Percentiles rank a stretch among this genome's conserved stretches.
Evolutionary conservation across 2,113 vertebrate species (phyloP).

Genomic region (Xenotilapia leptura): DNA sequence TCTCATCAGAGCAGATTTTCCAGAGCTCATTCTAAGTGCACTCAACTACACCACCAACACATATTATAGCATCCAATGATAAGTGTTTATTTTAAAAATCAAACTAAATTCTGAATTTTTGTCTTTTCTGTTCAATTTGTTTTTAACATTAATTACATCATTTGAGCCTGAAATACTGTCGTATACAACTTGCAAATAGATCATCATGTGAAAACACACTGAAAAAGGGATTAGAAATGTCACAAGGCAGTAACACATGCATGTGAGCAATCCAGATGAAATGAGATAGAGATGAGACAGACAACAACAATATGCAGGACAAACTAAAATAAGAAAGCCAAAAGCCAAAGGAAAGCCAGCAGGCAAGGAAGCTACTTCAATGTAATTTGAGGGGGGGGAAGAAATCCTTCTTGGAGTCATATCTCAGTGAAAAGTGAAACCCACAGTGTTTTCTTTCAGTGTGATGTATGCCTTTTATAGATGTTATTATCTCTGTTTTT

Average conservation of each 20-base stretch:
- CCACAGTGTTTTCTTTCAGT: background rate
- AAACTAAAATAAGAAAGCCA: background rate
- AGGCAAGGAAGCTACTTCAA: background rate
- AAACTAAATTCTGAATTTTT: background rate
- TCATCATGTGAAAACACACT: rapidly evolving
- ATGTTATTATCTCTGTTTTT: background rate
- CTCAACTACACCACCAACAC: background rate
- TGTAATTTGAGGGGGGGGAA: background rate
- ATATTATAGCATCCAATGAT: background rate
- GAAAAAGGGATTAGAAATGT: background rate
- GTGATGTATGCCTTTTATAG: background rate
- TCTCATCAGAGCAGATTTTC: background rate
- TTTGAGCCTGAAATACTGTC: background rate
- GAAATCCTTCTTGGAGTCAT: background rate
- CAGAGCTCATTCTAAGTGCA: background rate
- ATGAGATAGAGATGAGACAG: background rate
- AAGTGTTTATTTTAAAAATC: background rate
- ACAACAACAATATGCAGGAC: background rate
- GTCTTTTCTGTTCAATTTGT: background rate
- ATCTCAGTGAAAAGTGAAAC: background rate
- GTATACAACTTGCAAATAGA: background rate
- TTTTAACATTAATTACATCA: background rate
- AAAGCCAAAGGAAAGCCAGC: background rate
- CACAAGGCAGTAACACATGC: rapidly evolving
- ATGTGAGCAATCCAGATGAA: background rate